Evolutionary conservation across 2,888 invertebrate species (phyloP).

Genomic region (Chymomyza procnemis): DNA sequence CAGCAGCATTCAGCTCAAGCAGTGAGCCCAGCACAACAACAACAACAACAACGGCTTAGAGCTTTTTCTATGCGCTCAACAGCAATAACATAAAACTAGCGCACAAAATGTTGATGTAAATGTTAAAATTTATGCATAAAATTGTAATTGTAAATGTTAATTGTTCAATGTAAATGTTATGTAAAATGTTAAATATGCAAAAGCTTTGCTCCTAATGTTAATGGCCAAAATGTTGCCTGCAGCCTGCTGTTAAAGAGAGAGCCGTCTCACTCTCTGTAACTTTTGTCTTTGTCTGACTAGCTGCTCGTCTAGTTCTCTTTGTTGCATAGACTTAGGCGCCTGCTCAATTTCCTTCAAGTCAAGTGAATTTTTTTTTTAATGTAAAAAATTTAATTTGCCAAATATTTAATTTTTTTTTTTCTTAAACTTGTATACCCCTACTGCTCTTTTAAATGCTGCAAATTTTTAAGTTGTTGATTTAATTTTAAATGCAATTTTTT

Average conservation of each 20-base stretch:
- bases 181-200: no score
- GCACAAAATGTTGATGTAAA: constrained; percentile 2
- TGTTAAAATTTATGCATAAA: neutral
- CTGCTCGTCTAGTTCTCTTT: neutral
- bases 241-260: neutral
- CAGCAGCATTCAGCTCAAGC: constrained; percentile 1
- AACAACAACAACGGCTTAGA: constrained; percentile 7
- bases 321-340: neutral
- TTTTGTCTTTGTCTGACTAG: neutral
- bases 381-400: constrained; percentile 13
- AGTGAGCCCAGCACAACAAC: constrained; percentile 8
- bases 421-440: constrained; percentile 28
- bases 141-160: neutral
- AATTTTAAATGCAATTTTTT: constrained; percentile 56
- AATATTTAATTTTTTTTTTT: constrained; percentile 9
- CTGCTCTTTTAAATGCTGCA: constrained; percentile 40
- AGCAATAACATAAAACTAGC: neutral
- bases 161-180: constrained; percentile 3
- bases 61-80: neutral
- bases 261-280: neutral
- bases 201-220: neutral
- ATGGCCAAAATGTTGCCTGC: neutral
- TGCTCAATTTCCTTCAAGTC: constrained; percentile 2
- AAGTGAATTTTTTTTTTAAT: constrained; percentile 13
- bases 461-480: constrained; percentile 69